Conservation (phyloP, 2,797 vertebrate species). For the Scyliorhinus canicula region DNA sequence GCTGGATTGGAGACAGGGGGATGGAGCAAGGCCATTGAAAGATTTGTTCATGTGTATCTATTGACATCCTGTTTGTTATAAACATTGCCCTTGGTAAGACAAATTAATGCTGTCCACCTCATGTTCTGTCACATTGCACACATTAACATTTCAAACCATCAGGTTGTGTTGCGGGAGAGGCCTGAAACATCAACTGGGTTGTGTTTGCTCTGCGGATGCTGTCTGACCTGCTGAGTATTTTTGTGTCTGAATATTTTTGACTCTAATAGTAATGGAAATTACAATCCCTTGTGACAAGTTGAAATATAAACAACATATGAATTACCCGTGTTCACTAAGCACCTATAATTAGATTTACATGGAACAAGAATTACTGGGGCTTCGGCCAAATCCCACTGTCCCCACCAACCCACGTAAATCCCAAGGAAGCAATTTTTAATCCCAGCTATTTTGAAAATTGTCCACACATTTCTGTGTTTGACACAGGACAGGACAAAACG, state of each 20-base stretch:
- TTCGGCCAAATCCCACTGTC: background rate
- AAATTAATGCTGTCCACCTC: background rate
- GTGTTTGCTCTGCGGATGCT: background rate
- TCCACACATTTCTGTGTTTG: background rate
- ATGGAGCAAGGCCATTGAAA: background rate
- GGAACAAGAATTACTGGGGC: background rate
- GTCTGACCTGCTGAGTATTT: background rate
- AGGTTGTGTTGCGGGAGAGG: background rate
- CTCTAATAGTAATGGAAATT: background rate
- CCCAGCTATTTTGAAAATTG: background rate
- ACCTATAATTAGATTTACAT: background rate
- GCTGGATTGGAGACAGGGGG: background rate
- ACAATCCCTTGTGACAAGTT: background rate
- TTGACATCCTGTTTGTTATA: background rate
- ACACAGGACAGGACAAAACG: background rate
- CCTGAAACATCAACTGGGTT: background rate
- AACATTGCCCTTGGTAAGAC: background rate
- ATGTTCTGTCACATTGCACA: background rate
- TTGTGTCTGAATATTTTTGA: background rate
- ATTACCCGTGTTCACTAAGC: background rate
- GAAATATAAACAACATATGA: background rate
- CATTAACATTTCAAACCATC: background rate
- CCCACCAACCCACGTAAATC: background rate
- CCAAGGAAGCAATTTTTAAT: slow-evolving; percentile 16
- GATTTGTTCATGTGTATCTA: background rate